phyloP scores from a whole-genome alignment of 1,140 invertebrate genomes.

The Drosophila setifemur region DNA sequence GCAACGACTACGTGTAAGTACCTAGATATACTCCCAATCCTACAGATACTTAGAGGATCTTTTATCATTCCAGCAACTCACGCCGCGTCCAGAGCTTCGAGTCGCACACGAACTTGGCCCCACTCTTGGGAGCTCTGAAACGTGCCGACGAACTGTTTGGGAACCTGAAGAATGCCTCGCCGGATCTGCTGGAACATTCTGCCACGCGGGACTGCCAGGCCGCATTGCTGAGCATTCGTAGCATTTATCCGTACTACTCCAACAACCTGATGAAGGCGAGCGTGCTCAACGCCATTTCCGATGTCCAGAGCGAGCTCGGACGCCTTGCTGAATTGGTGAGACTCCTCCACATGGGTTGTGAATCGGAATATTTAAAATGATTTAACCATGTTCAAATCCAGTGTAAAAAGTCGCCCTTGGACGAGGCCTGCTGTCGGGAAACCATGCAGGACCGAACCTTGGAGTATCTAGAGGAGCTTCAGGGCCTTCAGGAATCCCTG shows the following conservation, averaged over 20 bases:
- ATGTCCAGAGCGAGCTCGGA: conserved; percentile 74
- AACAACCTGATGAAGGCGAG: conserved; percentile 76
- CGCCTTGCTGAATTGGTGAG: conserved; percentile 65
- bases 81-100: conserved; percentile 77
- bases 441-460: conserved; percentile 66
- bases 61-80: conserved; percentile 59
- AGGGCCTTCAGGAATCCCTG: conserved; percentile 61
- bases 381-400: conserved; percentile 71
- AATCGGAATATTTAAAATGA: neutral
- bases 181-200: conserved; percentile 60
- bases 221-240: conserved; percentile 65
- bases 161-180: conserved; percentile 47
- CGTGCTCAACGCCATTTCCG: conserved; percentile 76
- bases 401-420: conserved; percentile 62
- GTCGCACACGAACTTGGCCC: conserved; percentile 75
- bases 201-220: conserved; percentile 65
- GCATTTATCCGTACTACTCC: conserved; percentile 76
- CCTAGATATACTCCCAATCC: neutral
- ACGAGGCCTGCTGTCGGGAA: conserved; percentile 78
- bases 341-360: too few relatives aligned
- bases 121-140: conserved; percentile 66
- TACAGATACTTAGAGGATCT: neutral
- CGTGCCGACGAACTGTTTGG: conserved; percentile 73
- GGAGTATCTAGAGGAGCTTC: conserved; percentile 69
- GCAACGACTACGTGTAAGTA: conserved; percentile 75